Evolutionary conservation across 2,888 invertebrate genomes (phyloP).

Genomic region (Latrodectus hesperus): DNA sequence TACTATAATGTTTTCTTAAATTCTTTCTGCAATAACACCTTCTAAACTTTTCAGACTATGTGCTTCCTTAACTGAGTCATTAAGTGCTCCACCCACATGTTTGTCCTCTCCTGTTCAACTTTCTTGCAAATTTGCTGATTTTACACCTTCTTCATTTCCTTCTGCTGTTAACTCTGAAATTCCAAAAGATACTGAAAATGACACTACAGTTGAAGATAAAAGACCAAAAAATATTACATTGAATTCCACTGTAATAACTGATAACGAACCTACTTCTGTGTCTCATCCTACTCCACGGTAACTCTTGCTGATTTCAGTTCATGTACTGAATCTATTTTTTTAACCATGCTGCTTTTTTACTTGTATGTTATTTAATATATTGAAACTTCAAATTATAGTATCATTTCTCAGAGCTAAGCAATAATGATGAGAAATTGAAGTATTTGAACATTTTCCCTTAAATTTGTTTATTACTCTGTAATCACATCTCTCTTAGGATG

Average conservation of each 20-base stretch:
- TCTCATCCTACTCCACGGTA: background rate
- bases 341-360: background rate
- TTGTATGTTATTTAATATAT: too few species aligned
- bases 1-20: too few species aligned
- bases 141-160: conserved; percentile 37
- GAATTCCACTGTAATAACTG: conserved; percentile 7
- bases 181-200: background rate
- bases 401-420: too few species aligned
- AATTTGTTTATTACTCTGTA: too few species aligned
- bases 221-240: conserved; percentile 9
- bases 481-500: too few species aligned
- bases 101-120: conserved; percentile 78
- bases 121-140: conserved; percentile 52
- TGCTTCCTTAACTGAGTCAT: conserved; percentile 73
- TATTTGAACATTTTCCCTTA: too few species aligned
- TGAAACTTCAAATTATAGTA: too few species aligned
- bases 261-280: background rate
- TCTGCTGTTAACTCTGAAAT: background rate
- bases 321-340: background rate
- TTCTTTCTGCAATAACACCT: background rate
- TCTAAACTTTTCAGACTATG: background rate
- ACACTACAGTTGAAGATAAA: background rate
- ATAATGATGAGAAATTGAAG: too few species aligned
- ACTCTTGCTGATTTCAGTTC: background rate
- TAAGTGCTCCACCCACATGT: conserved; percentile 81